These are phyloP conservation scores for Calliphora vicina DNA, from an alignment of 1,140 invertebrate genomes.

Conservation along the genomic window DNA sequence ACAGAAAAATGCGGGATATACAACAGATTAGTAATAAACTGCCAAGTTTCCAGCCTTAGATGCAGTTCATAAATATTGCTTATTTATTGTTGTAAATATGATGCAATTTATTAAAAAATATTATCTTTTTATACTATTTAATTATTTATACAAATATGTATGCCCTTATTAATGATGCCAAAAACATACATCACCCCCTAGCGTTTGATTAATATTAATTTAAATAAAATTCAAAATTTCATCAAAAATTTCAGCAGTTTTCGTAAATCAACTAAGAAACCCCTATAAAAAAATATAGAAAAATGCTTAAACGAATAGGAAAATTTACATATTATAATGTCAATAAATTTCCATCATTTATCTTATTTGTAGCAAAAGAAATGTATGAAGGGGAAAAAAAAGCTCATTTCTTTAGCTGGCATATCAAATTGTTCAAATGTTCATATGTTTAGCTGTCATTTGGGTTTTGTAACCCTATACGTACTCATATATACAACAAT, in stretches of 20 bases:
- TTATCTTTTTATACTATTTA: no score
- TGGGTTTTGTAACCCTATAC: conserved; percentile 15
- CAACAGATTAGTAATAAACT: no score
- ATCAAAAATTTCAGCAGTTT: background rate
- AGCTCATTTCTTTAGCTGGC: background rate
- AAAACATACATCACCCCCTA: no score
- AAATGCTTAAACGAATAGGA: background rate
- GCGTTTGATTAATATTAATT: background rate
- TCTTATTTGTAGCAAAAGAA: background rate
- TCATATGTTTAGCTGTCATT: conserved; percentile 27
- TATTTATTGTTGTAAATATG: no score
- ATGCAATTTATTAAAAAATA: no score
- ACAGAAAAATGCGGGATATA: no score
- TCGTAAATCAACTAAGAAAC: background rate
- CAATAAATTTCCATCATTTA: conserved; percentile 29
- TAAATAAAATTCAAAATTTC: background rate
- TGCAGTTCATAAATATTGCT: no score
- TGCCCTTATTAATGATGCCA: no score
- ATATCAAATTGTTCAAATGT: background rate
- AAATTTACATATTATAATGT: conserved; percentile 29
- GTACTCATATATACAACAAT: background rate
- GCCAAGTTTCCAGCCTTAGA: no score
- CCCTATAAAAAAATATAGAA: background rate
- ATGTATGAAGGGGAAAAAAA: background rate
- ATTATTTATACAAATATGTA: no score